Evolutionary conservation across 2,888 invertebrate genomes (phyloP).

Genomic region (Oxystoma pomonae): DNA sequence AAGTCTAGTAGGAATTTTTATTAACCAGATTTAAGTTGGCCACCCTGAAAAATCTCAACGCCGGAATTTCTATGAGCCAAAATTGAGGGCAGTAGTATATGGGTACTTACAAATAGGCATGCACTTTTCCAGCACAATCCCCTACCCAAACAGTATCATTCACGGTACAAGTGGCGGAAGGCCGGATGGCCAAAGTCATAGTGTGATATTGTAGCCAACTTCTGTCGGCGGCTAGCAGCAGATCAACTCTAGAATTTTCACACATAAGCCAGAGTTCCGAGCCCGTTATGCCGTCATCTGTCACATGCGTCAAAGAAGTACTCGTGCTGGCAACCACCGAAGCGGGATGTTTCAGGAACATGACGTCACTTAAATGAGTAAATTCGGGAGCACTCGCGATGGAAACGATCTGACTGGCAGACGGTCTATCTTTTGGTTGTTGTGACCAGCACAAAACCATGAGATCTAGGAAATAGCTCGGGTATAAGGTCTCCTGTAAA

Average conservation of each 20-base stretch:
- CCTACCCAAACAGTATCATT: constrained; percentile 84
- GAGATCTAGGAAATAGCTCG: constrained; percentile 84
- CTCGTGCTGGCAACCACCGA: constrained; percentile 61
- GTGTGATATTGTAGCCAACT: constrained; percentile 63
- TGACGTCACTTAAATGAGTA: constrained; percentile 78
- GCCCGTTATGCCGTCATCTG: constrained; percentile 55
- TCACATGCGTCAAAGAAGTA: constrained; percentile 48
- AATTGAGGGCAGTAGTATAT: too few relatives aligned
- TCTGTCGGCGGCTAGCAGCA: constrained; percentile 51
- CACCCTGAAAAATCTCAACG: too few relatives aligned
- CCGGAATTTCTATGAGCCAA: too few relatives aligned
- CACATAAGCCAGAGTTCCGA: constrained; percentile 76
- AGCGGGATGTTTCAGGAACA: constrained; percentile 65
- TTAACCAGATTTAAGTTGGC: too few relatives aligned
- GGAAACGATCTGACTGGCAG: constrained; percentile 91
- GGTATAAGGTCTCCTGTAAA: constrained; percentile 71
- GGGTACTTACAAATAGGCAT: constrained; percentile 65
- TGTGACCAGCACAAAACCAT: constrained; percentile 97
- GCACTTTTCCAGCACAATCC: constrained; percentile 79
- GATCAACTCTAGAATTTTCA: constrained; percentile 61
- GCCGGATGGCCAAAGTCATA: constrained; percentile 54
- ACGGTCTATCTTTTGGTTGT: constrained; percentile 79
- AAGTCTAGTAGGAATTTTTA: too few relatives aligned
- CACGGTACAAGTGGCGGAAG: constrained; percentile 71
- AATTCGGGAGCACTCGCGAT: constrained; percentile 91